Conservation (phyloP, 2,797 vertebrate genomes). For the Eospalax fontanierii region DNA sequence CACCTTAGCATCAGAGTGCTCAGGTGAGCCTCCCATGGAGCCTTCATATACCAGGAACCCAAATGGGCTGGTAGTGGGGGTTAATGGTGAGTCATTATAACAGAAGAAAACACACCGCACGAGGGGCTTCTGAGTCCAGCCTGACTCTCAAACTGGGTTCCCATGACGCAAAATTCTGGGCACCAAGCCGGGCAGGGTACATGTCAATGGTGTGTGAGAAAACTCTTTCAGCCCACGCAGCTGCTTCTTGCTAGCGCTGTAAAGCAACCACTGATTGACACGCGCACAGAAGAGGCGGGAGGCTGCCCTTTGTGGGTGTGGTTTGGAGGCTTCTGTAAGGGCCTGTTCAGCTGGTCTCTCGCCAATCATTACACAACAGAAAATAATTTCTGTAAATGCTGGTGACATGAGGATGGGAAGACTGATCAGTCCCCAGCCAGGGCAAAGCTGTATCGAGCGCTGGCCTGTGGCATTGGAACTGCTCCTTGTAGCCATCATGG, state of each 20-base stretch:
- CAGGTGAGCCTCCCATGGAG: neutral
- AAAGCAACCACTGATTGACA: neutral
- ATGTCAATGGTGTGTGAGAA: neutral
- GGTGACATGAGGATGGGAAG: too few relatives aligned
- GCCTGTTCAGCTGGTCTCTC: neutral
- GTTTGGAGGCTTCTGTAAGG: rapidly evolving
- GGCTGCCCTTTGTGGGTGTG: too few relatives aligned
- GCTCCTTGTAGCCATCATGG: neutral
- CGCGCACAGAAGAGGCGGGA: neutral
- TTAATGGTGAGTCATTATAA: neutral
- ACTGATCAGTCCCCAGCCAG: neutral
- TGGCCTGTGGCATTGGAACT: too few relatives aligned
- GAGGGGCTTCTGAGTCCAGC: neutral
- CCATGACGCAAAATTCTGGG: neutral
- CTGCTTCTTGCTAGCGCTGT: neutral
- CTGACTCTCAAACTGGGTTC: neutral
- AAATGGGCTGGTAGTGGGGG: neutral
- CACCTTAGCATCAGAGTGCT: neutral
- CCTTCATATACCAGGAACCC: neutral
- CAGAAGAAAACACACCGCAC: neutral
- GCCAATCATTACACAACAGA: neutral
- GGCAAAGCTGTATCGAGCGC: neutral
- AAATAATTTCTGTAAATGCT: neutral
- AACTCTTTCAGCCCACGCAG: neutral
- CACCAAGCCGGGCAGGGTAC: too few relatives aligned